A percentile compares a stretch with the other conserved stretches of the same genome.
Evolutionary conservation across 2,797 vertebrate genomes (phyloP).

Genomic region (Falco cherrug): DNA sequence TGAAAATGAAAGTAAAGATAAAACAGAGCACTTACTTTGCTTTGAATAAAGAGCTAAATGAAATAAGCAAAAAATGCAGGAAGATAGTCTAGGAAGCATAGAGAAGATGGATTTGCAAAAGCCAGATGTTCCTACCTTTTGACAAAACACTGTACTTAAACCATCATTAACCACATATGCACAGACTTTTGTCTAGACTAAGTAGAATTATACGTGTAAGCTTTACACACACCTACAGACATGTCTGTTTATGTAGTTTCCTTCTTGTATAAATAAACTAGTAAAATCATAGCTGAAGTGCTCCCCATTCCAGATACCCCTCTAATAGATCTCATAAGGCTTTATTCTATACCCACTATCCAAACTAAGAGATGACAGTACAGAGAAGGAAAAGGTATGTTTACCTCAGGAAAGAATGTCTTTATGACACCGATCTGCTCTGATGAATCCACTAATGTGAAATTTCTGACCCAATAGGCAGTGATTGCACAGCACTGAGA

Average conservation of each 20-base stretch:
- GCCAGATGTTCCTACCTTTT: background rate
- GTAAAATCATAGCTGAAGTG: background rate
- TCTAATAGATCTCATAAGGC: slow-evolving; percentile 15
- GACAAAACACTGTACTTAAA: background rate
- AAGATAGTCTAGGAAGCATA: background rate
- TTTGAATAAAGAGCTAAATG: background rate
- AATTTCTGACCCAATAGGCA: slow-evolving; percentile 83
- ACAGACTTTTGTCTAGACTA: background rate
- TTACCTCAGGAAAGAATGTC: slow-evolving; percentile 75
- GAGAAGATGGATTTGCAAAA: background rate
- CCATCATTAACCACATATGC: background rate
- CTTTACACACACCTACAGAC: background rate
- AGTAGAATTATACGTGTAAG: background rate
- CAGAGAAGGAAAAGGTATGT: slow-evolving; percentile 73
- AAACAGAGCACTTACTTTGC: background rate
- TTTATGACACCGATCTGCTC: slow-evolving; percentile 79
- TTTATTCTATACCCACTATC: slow-evolving; percentile 23
- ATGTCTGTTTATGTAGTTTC: background rate
- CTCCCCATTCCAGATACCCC: background rate
- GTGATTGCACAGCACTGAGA: slow-evolving; percentile 75
- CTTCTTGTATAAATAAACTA: slow-evolving; percentile 17
- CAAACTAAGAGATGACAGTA: slow-evolving; percentile 65
- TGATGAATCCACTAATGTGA: slow-evolving; percentile 81
- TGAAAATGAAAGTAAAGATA: background rate
- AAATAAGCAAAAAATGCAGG: background rate